Conservation (phyloP, 2,888 invertebrate species). For the Chelonus formosanus region DNA sequence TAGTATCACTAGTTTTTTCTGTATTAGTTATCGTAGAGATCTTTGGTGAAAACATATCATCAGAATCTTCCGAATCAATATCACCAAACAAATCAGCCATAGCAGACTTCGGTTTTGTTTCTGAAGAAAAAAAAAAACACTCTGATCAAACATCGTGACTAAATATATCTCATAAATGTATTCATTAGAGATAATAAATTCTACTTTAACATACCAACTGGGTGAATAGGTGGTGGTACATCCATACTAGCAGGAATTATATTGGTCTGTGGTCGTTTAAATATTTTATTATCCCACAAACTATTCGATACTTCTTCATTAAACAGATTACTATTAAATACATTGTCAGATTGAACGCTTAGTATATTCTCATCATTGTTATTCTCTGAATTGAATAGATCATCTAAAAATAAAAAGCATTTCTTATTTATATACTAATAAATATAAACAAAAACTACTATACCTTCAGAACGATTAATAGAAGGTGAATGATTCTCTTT, state of each 20-base stretch:
- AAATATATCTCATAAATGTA: no score
- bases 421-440: not conserved
- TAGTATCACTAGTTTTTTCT: constrained; percentile 30
- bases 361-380: constrained; percentile 45
- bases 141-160: not conserved
- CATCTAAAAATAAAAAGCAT: constrained; percentile 43
- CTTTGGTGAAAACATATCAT: constrained; percentile 59
- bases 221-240: constrained; percentile 60
- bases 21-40: constrained; percentile 43
- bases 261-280: constrained; percentile 51
- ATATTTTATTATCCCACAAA: constrained; percentile 51
- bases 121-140: constrained; percentile 39
- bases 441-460: constrained; percentile 13
- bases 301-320: constrained; percentile 49
- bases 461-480: constrained; percentile 55
- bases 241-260: constrained; percentile 60
- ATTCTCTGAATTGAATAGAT: constrained; percentile 52
- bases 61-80: constrained; percentile 59
- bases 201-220: constrained; percentile 48
- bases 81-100: constrained; percentile 63
- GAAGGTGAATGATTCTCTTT: constrained; percentile 50
- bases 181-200: not conserved
- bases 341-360: constrained; percentile 48
- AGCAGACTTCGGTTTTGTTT: constrained; percentile 58
- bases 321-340: constrained; percentile 51